Conservation (phyloP, 2,888 invertebrate species). For the Erpobdella octoculata region DNA sequence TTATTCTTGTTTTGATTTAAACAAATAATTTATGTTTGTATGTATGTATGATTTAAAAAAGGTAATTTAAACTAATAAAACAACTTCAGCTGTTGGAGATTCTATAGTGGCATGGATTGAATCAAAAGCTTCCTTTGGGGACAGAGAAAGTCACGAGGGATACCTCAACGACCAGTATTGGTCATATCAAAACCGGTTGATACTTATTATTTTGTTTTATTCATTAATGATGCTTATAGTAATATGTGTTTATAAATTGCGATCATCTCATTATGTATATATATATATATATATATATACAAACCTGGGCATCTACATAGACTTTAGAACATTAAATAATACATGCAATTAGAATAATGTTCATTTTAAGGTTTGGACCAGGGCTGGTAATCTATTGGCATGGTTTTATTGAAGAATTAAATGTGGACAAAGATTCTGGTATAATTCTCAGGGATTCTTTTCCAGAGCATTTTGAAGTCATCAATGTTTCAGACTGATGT, state of each 20-base stretch:
- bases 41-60: too few species aligned
- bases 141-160: constrained; percentile 68
- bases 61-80: too few species aligned
- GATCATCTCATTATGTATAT: not conserved
- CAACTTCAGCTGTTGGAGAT: constrained; percentile 70
- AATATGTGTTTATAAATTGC: not conserved
- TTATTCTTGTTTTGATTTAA: too few species aligned
- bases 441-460: constrained; percentile 47
- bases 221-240: not conserved
- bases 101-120: constrained; percentile 88
- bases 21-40: too few species aligned
- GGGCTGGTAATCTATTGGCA: constrained; percentile 93
- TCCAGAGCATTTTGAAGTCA: constrained; percentile 38
- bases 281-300: too few species aligned
- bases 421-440: constrained; percentile 46
- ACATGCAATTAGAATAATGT: not conserved
- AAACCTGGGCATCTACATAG: too few species aligned
- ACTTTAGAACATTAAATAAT: too few species aligned
- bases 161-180: constrained; percentile 76
- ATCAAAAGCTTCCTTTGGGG: constrained; percentile 89
- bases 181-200: constrained; percentile 71
- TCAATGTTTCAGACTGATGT: constrained; percentile 22
- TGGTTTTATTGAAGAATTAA: constrained; percentile 61
- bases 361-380: constrained; percentile 68
- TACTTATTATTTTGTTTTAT: not conserved